phyloP scores from a whole-genome alignment of 2,113 vertebrate genomes.

The Lycaon pictus region DNA sequence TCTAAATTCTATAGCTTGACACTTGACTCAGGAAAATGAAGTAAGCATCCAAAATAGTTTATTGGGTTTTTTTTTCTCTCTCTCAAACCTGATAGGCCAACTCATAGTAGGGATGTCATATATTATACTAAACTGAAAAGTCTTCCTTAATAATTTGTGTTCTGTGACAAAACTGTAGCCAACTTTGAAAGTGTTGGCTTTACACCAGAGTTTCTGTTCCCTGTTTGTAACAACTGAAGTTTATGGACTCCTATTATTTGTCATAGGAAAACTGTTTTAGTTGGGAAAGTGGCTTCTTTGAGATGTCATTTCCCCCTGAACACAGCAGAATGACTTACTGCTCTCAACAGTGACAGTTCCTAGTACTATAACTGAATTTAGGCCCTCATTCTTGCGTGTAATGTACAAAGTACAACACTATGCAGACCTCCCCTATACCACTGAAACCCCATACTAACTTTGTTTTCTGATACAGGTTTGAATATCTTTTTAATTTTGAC shows the following conservation, averaged over 20 bases:
- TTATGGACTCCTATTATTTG: conserved; percentile 47
- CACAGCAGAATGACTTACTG: conserved; percentile 35
- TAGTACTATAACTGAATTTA: neutral
- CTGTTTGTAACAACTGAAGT: conserved; percentile 70
- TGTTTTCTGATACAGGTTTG: conserved; percentile 87
- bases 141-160: conserved; percentile 34
- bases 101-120: conserved; percentile 59
- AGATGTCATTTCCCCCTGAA: conserved; percentile 15
- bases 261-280: conserved; percentile 68
- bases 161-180: conserved; percentile 67
- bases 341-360: neutral
- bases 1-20: neutral
- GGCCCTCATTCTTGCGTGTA: neutral
- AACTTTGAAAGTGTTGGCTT: conserved; percentile 67
- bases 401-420: neutral
- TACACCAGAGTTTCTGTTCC: conserved; percentile 61
- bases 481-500: conserved; percentile 95
- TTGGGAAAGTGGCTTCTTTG: conserved; percentile 31
- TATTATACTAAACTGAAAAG: conserved; percentile 58
- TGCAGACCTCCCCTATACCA: neutral
- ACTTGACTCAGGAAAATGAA: conserved; percentile 22
- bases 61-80: neutral
- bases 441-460: conserved; percentile 35
- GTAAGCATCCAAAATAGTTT: neutral
- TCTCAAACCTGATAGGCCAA: conserved; percentile 62